Base-by-base conservation (phyloP, 2,888 invertebrate species). In the Pseudanteris insignis region DNA sequence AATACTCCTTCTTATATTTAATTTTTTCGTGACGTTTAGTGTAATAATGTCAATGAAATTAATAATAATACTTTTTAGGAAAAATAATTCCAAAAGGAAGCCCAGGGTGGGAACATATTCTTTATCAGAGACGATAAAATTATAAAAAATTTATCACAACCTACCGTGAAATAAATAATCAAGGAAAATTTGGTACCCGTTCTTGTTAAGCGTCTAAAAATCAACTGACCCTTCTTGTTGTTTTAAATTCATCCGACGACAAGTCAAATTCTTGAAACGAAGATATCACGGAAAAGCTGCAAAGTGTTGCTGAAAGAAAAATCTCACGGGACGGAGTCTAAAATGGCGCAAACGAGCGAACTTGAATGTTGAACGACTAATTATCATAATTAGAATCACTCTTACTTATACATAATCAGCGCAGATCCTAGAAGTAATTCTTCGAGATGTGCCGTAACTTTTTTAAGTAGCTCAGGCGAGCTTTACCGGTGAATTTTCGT, bases 331-430 rank as follows among this genome's bases (percentile, higher is more conserved):
- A 53, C 14, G 37, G 47, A 62, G 46, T 59, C 59, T 48, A 57
- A 57, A 57, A 53, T 44, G 59, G 55, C 55, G 64, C 61, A 67
- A 73, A 70, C 69, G 70, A 70, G 68, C 66, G 65, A 74, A 73
- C 66, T 72, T 72, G 64, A 63, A 67, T 70, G 67, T 51, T 65
- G 62, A 65, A 54, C 66, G 67, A 67, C 69, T 70, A 74, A 75
- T 75, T 70, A 72, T 69, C 72, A 72, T 74, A 74, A 74, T 73
- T 74, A 70, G 68, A 72, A 71, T 73, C 71, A 68, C 68, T 73
- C 69, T 70, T 66, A 64, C 65, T 64, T 65, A 67, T 68, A 64
- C 65, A 65, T 57, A 67, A 65, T 66, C 67, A 67, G 58, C 40
- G 61, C 65, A 44, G 18, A 25, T 60, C 32, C 54, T 50, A 59